Evolutionary conservation across 2,888 invertebrate genomes (phyloP), one percentile per base, ranked within the genome.

Genomic region (Choreutis nemorana): DNA sequence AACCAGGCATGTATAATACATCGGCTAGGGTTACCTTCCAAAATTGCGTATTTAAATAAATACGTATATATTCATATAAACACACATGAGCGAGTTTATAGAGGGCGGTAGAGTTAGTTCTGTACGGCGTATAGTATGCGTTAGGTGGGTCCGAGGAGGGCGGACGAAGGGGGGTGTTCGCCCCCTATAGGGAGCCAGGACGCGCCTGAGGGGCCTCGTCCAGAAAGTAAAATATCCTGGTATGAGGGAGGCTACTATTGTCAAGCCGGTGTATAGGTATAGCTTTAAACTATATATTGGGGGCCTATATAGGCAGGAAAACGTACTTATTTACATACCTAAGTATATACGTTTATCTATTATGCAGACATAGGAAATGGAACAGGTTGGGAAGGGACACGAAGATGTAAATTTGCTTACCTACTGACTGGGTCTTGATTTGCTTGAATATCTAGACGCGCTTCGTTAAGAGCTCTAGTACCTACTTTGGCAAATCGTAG

Each of bases 201-300:
- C 57, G 57, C 67, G 73, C 72, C 70, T 61, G 50, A 67, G 67
- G 72, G 75, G 70, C 55, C 64, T 57, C 72, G 77, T 71, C 75
- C 75, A 77, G 77, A 78, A 77, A 78, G 75, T 73, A 73, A 73
- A 77, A 71, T 75, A 72, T 72, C 72, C 75, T 73, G 72, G 72
- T 68, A 59, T 71, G 72, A 60, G 73, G 77, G 72, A 62, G 73
- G 72, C 75, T 72, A 77, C 73, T 70, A 78, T 75, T 78, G 77
- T 78, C 77, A 78, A 75, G 67, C 59, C 63, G 50, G 68, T 68
- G 58, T 70, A 73, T 71, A 77, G 50, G 58, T 73, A 75, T 73
- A 77, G 70, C 68, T 77, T 78, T 75, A 73, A 77, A 77, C 75
- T 77, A 75, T 72, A 73, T 72, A 70, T 72, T 50, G 65, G 55